Conservation (phyloP, 2,888 invertebrate genomes). For the Synergus itoensis region DNA sequence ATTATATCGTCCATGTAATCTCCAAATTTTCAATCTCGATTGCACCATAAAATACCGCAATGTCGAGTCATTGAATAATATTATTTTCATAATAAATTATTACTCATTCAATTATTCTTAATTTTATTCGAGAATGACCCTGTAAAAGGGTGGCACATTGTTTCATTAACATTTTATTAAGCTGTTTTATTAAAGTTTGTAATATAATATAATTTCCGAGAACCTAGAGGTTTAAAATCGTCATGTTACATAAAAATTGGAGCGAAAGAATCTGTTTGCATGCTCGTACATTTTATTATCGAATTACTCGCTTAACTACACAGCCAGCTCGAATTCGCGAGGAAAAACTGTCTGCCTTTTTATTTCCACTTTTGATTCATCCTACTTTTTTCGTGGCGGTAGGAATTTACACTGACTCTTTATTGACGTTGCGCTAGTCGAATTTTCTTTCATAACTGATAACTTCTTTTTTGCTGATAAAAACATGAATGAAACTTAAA, state of each 20-base stretch:
- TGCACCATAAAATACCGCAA: not conserved
- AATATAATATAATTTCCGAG: not conserved
- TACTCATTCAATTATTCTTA: not conserved
- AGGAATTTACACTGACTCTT: not conserved
- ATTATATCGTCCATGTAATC: not conserved
- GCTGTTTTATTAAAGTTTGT: not conserved
- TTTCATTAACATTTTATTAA: not conserved
- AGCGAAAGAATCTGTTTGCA: slow-evolving; percentile 47
- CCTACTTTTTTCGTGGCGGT: not conserved
- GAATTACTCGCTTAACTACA: slow-evolving; percentile 33
- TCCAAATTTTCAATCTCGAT: not conserved
- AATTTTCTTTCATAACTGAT: too few relatives aligned
- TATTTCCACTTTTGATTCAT: slow-evolving; percentile 28
- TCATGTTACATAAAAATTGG: slow-evolving; percentile 63
- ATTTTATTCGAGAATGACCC: too few relatives aligned
- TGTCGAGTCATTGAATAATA: too few relatives aligned
- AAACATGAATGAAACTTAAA: not conserved
- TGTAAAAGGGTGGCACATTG: too few relatives aligned
- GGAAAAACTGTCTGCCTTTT: slow-evolving; percentile 24
- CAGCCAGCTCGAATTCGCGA: slow-evolving; percentile 1
- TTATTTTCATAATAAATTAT: too few relatives aligned
- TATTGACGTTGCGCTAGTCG: not conserved
- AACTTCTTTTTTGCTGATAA: not conserved
- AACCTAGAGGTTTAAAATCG: slow-evolving; percentile 59
- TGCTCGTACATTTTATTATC: slow-evolving; percentile 36